Conservation (phyloP, 2,797 vertebrate genomes). For the Cacajao melanocephalus region DNA sequence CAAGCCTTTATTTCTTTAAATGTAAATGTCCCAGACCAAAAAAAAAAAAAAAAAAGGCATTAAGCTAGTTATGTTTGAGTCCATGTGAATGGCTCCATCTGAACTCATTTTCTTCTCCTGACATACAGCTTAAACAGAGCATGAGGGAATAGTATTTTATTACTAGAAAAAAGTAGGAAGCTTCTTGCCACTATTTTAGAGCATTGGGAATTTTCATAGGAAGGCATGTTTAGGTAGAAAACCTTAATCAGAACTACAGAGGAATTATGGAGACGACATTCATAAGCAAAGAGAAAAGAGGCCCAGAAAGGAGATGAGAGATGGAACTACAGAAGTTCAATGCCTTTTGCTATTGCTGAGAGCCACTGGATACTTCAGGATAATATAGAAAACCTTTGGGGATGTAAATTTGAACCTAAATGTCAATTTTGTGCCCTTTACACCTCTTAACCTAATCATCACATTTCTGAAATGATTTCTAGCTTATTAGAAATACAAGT, state of each 20-base stretch:
- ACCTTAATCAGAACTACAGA: neutral
- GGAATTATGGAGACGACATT: neutral
- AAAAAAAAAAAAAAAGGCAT: neutral
- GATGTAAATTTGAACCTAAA: neutral
- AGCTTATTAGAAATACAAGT: neutral
- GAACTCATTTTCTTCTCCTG: neutral
- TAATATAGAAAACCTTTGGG: rapidly evolving
- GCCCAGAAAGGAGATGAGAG: neutral
- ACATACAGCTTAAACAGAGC: neutral
- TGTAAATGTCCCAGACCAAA: neutral
- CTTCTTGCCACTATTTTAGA: neutral
- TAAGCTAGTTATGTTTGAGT: neutral
- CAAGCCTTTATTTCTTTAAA: neutral
- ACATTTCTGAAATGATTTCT: neutral
- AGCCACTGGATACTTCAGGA: neutral
- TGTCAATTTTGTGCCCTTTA: neutral
- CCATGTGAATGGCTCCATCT: neutral
- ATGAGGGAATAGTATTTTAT: neutral
- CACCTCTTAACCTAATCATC: neutral
- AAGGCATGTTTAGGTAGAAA: neutral
- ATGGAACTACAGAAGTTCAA: neutral
- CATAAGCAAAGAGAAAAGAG: neutral
- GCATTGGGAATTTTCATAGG: neutral
- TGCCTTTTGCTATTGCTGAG: neutral
- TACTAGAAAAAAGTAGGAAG: neutral